These are phyloP conservation scores for Pachypeltis micranthus DNA, from an alignment of 1,140 invertebrate species.

Conservation along the genomic window DNA sequence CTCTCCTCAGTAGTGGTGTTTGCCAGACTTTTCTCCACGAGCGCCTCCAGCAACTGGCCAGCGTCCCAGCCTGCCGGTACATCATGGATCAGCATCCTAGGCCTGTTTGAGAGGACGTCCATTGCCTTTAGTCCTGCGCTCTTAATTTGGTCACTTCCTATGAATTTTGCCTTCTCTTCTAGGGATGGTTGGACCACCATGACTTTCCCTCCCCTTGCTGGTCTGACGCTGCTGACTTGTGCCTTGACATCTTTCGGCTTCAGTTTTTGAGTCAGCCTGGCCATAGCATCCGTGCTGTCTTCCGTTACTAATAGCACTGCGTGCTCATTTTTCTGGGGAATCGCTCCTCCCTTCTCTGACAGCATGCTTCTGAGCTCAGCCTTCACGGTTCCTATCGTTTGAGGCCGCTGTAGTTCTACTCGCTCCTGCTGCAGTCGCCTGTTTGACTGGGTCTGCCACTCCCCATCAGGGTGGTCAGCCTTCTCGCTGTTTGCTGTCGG, in stretches of 20 bases:
- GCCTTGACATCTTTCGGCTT: not conserved
- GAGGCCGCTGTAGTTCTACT: no score
- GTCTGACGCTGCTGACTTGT: not conserved
- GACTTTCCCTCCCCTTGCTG: not conserved
- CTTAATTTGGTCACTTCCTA: not conserved
- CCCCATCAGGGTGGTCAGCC: no score
- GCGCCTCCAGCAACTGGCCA: not conserved
- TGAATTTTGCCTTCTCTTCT: not conserved
- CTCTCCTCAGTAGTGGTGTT: not conserved
- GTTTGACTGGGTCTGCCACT: no score
- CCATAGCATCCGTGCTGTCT: not conserved
- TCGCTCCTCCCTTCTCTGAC: not conserved
- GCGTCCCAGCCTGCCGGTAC: not conserved
- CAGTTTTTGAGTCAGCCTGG: not conserved
- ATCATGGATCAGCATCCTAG: not conserved
- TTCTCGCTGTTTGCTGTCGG: no score
- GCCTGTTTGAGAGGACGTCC: not conserved
- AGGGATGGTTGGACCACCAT: not conserved
- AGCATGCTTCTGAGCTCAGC: not conserved
- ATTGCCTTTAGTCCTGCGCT: not conserved
- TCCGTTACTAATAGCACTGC: not conserved
- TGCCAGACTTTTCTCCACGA: not conserved
- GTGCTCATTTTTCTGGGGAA: not conserved
- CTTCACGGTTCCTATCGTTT: not conserved
- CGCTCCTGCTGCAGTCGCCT: no score